A percentile compares a stretch with the other conserved stretches of the same genome.
Conservation (phyloP, 2,888 invertebrate species). For the Zhuqinia jingwanae region DNA sequence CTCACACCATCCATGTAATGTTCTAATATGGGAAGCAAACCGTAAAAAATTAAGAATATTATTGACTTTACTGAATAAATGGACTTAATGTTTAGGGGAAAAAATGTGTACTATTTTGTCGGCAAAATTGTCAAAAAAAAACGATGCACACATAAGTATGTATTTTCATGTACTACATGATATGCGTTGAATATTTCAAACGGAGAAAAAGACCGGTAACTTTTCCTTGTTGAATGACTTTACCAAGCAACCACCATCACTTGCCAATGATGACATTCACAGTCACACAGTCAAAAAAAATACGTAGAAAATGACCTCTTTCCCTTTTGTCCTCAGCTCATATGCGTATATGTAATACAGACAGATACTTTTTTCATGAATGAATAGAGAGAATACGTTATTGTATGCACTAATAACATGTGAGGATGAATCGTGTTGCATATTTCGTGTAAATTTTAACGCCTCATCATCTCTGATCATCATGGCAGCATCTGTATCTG, state of each 20-base stretch:
- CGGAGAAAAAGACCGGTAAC: slow-evolving; percentile 29
- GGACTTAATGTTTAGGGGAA: slow-evolving; percentile 34
- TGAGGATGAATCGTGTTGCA: neutral
- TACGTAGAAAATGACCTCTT: slow-evolving; percentile 17
- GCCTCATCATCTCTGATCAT: slow-evolving; percentile 13
- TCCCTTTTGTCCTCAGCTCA: slow-evolving; percentile 1
- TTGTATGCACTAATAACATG: too few species aligned
- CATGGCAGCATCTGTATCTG: neutral
- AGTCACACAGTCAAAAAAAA: neutral
- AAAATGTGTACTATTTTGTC: slow-evolving; percentile 38
- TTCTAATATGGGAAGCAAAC: slow-evolving; percentile 15
- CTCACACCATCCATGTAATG: neutral
- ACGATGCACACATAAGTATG: slow-evolving; percentile 7
- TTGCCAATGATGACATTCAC: too few species aligned
- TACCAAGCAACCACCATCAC: too few species aligned
- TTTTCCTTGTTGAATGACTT: slow-evolving; percentile 8
- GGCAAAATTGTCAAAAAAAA: slow-evolving; percentile 49
- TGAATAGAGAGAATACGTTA: slow-evolving; percentile 1
- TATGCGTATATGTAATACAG: neutral
- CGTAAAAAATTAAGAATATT: slow-evolving; percentile 56
- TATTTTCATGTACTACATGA: neutral
- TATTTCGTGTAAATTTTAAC: slow-evolving; percentile 18
- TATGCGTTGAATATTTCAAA: slow-evolving; percentile 2
- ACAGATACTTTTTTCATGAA: slow-evolving; percentile 23
- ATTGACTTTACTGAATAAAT: slow-evolving; percentile 55